A percentile compares a stretch with the other conserved stretches of the same genome.
phyloP scores from a whole-genome alignment of 2,888 invertebrate species.

The Xylophagus ater region DNA sequence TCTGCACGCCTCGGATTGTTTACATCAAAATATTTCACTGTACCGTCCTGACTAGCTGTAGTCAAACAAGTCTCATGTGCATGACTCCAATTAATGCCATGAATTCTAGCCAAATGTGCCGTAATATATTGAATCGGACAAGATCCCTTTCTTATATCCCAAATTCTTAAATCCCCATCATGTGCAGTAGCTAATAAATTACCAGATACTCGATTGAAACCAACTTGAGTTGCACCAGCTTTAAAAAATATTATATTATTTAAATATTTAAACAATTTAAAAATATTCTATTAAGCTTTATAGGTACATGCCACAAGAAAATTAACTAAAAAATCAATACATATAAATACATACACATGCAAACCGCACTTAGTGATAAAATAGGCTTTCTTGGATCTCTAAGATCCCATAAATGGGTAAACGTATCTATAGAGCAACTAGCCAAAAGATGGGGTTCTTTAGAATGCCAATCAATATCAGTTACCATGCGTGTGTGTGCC shows the following conservation, averaged over 20 bases:
- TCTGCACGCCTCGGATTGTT: constrained; percentile 75
- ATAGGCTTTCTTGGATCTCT: constrained; percentile 74
- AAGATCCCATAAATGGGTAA: constrained; percentile 88
- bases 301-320: not conserved
- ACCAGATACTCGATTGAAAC: constrained; percentile 80
- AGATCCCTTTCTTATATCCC: constrained; percentile 85
- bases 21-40: constrained; percentile 89
- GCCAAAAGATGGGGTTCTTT: constrained; percentile 65
- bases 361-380: constrained; percentile 77
- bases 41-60: constrained; percentile 90
- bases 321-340: not conserved
- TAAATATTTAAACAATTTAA: not conserved
- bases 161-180: constrained; percentile 89
- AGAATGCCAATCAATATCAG: constrained; percentile 86
- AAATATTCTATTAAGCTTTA: not conserved
- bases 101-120: constrained; percentile 81
- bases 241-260: constrained; percentile 11
- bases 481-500: constrained; percentile 75
- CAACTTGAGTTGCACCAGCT: constrained; percentile 88
- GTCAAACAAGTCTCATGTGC: constrained; percentile 72
- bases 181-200: constrained; percentile 87
- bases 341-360: constrained; percentile 43
- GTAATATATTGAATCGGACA: constrained; percentile 86
- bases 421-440: constrained; percentile 88
- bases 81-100: constrained; percentile 91